Conservation (phyloP, 2,888 invertebrate species). For the Xylocampa areola region DNA sequence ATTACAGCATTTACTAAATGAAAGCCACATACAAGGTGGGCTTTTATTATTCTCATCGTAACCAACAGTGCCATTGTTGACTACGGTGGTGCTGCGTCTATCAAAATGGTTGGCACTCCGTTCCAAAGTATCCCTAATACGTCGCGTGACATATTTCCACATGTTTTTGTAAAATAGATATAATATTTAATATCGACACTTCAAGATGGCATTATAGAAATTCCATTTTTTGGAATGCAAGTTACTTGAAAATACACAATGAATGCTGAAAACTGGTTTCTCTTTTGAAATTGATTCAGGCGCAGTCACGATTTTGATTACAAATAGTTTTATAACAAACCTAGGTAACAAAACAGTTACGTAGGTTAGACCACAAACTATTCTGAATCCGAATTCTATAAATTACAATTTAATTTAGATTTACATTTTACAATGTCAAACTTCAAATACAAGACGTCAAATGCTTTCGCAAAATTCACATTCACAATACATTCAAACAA, state of each 20-base stretch:
- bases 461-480: no score
- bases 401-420: no score
- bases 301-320: no score
- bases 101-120: conserved; percentile 86
- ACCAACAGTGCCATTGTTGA: conserved; percentile 70
- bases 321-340: no score
- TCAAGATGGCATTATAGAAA: conserved; percentile 18
- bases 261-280: not conserved
- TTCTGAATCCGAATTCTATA: no score
- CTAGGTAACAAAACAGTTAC: no score
- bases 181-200: conserved; percentile 17
- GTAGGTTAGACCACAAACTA: no score
- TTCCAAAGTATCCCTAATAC: conserved; percentile 86
- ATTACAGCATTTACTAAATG: conserved; percentile 71
- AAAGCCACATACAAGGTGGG: conserved; percentile 69
- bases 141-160: conserved; percentile 89
- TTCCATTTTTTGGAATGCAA: conserved; percentile 40
- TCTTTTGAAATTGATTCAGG: no score
- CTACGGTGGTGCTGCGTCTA: conserved; percentile 80
- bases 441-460: no score
- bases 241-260: not conserved
- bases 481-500: no score
- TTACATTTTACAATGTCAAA: no score
- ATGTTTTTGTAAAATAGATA: conserved; percentile 66
- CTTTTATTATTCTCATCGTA: conserved; percentile 69